Conservation (phyloP, 2,113 vertebrate species). For the Brachypodius melanocephalos region DNA sequence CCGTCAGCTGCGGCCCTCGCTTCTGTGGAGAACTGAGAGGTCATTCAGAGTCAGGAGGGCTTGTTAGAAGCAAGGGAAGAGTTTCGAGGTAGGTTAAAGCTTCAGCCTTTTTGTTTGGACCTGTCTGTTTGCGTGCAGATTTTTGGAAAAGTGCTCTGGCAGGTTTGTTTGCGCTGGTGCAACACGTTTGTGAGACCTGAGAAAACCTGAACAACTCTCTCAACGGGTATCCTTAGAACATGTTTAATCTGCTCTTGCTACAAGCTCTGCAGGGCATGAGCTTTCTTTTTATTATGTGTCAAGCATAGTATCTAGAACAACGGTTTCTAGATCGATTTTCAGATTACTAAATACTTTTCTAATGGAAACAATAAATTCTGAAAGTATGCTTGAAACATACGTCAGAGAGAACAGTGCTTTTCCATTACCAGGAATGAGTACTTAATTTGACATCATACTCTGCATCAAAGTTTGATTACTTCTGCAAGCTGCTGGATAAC, state of each 20-base stretch:
- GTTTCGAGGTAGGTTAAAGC: background rate
- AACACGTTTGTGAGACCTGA: background rate
- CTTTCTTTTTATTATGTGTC: background rate
- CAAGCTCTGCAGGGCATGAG: constrained; percentile 10
- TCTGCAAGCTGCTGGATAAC: background rate
- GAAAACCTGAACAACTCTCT: constrained; percentile 15
- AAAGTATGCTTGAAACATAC: background rate
- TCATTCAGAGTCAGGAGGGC: background rate
- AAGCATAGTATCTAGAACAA: background rate
- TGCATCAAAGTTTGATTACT: background rate
- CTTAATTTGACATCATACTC: background rate
- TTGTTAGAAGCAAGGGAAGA: background rate
- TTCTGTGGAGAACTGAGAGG: background rate
- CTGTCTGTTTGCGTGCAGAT: background rate
- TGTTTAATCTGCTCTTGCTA: background rate
- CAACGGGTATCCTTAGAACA: background rate
- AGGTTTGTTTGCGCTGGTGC: constrained; percentile 27
- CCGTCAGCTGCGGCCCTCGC: background rate
- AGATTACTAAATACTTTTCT: background rate
- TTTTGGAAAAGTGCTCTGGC: constrained; percentile 14
- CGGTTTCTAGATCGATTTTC: background rate
- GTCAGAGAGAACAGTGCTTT: background rate
- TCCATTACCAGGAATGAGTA: background rate
- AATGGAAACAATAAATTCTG: background rate
- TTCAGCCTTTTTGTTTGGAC: background rate